These are phyloP conservation scores for Petrocephalus schoutedeni DNA, from an alignment of 2,797 vertebrate species.

Conservation along the genomic window DNA sequence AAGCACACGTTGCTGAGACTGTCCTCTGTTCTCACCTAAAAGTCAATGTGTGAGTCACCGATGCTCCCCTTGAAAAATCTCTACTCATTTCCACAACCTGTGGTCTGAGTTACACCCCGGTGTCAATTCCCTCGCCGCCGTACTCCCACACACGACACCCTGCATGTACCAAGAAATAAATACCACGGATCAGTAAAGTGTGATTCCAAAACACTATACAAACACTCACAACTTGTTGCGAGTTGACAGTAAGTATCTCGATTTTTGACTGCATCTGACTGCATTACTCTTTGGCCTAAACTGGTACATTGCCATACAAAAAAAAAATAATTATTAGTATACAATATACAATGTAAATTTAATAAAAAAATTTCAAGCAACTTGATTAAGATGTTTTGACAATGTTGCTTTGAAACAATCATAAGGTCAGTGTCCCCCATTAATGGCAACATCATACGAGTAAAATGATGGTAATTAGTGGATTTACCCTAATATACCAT, in stretches of 20 bases:
- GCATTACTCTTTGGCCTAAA: not conserved
- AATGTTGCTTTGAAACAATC: not conserved
- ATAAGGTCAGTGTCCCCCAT: conserved; percentile 1
- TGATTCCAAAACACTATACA: conserved; percentile 21
- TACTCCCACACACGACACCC: conserved; percentile 31
- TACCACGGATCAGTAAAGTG: conserved; percentile 31
- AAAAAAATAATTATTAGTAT: not conserved
- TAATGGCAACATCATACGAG: conserved; percentile 1
- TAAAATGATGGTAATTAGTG: conserved; percentile 30
- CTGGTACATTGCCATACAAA: not conserved
- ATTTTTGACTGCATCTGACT: not conserved
- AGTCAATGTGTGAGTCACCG: conserved; percentile 48
- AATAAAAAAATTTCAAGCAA: not conserved
- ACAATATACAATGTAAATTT: not conserved
- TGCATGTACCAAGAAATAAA: conserved; percentile 30
- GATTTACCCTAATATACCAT: conserved; percentile 30
- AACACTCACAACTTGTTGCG: conserved; percentile 32
- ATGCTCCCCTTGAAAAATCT: conserved; percentile 39
- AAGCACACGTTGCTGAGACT: conserved; percentile 41
- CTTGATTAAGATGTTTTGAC: not conserved
- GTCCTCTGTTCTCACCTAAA: conserved; percentile 43
- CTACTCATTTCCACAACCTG: conserved; percentile 35
- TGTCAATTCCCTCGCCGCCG: conserved; percentile 28
- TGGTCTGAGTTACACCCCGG: conserved; percentile 30
- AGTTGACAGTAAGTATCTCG: not conserved